Evolutionary conservation across 2,113 vertebrate genomes (phyloP).

Genomic region (Cheirogaleus medius): DNA sequence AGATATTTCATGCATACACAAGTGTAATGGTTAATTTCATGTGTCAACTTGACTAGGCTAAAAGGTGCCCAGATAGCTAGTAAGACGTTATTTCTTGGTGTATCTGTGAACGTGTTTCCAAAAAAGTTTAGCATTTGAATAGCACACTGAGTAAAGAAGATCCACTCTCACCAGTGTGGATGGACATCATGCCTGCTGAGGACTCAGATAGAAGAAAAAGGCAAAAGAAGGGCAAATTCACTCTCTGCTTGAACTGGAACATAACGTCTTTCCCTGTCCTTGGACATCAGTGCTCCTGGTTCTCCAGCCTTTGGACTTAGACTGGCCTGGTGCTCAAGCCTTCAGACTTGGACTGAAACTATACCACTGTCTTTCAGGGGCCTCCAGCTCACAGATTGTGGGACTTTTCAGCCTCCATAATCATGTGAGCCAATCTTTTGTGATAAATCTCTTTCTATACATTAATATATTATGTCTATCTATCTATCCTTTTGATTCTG

Average conservation of each 20-base stretch:
- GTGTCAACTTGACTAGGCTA: not conserved
- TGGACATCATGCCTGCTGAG: not conserved
- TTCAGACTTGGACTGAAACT: not conserved
- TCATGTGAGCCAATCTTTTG: not conserved
- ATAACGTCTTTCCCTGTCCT: not conserved
- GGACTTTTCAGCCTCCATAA: not conserved
- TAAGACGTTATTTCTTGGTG: not conserved
- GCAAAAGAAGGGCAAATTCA: not conserved
- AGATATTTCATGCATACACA: not conserved
- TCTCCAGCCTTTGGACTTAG: not conserved
- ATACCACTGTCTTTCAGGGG: not conserved
- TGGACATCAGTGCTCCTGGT: not conserved
- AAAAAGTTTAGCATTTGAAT: not conserved
- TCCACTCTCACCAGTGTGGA: not conserved
- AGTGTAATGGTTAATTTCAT: not conserved
- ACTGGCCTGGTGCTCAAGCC: not conserved
- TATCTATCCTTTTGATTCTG: not conserved
- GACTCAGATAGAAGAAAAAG: not conserved
- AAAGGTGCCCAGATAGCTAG: not conserved
- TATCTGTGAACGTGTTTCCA: not conserved
- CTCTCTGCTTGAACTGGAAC: not conserved
- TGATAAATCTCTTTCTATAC: not conserved
- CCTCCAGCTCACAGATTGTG: not conserved
- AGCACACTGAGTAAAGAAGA: not conserved
- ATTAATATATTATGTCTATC: not conserved